Percentiles rank a stretch among this genome's conserved stretches.
phyloP scores from a whole-genome alignment of 1,140 invertebrate genomes.

The Parasteatoda tepidariorum region DNA sequence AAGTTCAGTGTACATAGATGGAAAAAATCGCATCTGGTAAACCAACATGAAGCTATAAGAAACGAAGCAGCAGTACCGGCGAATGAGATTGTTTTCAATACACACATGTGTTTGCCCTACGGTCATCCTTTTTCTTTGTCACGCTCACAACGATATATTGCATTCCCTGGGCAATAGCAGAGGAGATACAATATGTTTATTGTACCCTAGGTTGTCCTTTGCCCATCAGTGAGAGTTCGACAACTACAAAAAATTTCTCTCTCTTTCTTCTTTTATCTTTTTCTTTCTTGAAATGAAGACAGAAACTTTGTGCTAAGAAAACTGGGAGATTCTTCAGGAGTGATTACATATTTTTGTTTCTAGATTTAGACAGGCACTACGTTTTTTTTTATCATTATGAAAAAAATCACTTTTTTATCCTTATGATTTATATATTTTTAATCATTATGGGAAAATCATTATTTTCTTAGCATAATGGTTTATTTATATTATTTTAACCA shows the following conservation, averaged over 20 bases:
- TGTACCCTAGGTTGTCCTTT: constrained; percentile 27
- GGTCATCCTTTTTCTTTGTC: constrained; percentile 28
- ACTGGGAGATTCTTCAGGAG: no score
- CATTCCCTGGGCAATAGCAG: constrained; percentile 11
- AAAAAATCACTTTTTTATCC: no score
- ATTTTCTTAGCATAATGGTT: no score
- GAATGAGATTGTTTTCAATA: constrained; percentile 57
- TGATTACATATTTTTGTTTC: no score
- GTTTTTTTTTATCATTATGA: no score
- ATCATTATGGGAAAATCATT: no score
- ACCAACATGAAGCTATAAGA: constrained; percentile 36
- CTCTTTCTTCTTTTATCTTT: constrained; percentile 2
- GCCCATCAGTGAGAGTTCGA: constrained; percentile 32
- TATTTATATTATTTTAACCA: no score
- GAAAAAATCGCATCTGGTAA: constrained; percentile 32
- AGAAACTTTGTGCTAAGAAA: no score
- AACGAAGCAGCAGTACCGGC: constrained; percentile 23
- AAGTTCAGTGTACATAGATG: constrained; percentile 11
- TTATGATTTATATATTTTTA: no score
- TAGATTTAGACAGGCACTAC: no score
- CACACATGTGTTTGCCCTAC: constrained; percentile 30
- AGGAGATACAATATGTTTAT: constrained; percentile 3
- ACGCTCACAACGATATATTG: constrained; percentile 38
- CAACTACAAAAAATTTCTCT: background rate
- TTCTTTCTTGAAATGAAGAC: constrained; percentile 14